Evolutionary conservation across 53 echinoderm and acorn worm genomes (phyloP), one percentile per base, ranked within the genome.

Genomic region (Crossaster papposus): DNA sequence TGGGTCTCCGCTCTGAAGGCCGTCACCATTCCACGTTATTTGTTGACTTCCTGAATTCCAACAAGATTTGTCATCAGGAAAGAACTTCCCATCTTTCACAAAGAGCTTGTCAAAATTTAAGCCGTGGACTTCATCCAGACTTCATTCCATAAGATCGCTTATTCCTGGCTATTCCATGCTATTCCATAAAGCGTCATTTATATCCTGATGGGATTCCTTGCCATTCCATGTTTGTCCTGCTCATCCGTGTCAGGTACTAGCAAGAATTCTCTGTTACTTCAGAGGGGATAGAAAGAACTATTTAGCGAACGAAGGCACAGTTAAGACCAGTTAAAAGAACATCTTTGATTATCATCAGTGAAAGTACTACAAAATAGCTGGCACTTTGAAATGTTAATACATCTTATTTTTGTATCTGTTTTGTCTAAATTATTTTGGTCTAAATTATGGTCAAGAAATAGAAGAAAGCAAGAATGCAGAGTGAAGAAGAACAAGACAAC

Each of bases 251-350:
- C 58, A 12, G 74, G 35, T 30, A 87, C 64, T 87, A 87, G 87
- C 87, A 87, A n/a, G 87, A 74, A 36, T 74, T 87, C 77, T 87
- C 87, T 30, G 87, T 74, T 36, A 58, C 87, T 87, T 87, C 36
- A 77, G 76, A 77, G 51, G 23, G 87, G 76, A 76, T 36, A 77
- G 76, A 87, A 75, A 87, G 35, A 10, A 76, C 36, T 77, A 62
- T 36, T 44, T 24, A 11, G 28, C 28, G 28, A 68, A 68, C 24
- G 68, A 68, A 68, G 24, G 68, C 68, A 68, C 68, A 68, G 68
- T 26, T 26, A 68, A n/a, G 28, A 12, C 22, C 68, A 26, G 68
- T 68, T 68, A 68, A 68, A 11, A 58, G 22, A 58, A 58, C 17
- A 58, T 58, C 58, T 17, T 0, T 14, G 58, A 14, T 58, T 58